phyloP scores from a whole-genome alignment of 1,140 invertebrate species.

The Holcopasites calliopsidis region DNA sequence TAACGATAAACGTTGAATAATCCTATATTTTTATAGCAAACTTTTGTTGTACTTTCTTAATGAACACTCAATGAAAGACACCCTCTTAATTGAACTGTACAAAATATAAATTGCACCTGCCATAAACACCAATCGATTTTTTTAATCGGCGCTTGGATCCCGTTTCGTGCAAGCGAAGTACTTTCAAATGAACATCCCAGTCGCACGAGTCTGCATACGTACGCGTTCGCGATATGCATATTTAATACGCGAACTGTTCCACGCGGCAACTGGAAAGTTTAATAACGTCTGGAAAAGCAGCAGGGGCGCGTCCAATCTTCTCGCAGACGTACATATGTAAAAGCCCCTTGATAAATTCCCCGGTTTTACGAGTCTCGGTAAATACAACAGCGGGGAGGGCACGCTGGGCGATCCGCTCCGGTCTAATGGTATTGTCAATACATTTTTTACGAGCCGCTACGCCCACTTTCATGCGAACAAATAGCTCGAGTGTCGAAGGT shows the following conservation, averaged over 20 bases:
- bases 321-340: neutral
- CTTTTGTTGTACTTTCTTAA: too few species aligned
- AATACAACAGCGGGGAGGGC: conserved; percentile 55
- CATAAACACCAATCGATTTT: neutral
- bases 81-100: neutral
- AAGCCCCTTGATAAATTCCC: conserved; percentile 60
- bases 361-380: conserved; percentile 62
- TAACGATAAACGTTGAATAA: neutral
- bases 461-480: conserved; percentile 60
- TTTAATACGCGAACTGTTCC: neutral
- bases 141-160: neutral
- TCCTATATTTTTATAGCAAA: neutral
- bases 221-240: neutral
- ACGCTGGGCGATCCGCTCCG: conserved; percentile 22
- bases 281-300: neutral
- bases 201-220: neutral
- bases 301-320: conserved; percentile 12
- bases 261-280: conserved; percentile 6
- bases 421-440: conserved; percentile 70
- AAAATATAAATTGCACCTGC: neutral
- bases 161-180: neutral
- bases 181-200: neutral
- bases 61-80: neutral
- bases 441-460: conserved; percentile 66
- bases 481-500: conserved; percentile 33